Conservation (phyloP, 2,113 vertebrate genomes). For the Stigmatopora nigra region DNA sequence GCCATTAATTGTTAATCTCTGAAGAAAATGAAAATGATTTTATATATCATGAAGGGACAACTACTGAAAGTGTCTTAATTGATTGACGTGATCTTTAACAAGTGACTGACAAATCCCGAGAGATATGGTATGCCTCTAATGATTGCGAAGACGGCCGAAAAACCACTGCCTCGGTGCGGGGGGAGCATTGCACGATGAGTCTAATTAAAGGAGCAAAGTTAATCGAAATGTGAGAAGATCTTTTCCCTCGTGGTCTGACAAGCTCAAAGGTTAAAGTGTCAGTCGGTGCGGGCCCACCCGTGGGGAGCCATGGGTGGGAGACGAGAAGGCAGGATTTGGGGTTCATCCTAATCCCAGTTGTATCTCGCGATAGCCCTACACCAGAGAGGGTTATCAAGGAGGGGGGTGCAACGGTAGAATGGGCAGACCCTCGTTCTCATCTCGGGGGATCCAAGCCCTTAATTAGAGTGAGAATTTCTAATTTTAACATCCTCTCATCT, state of each 20-base stretch:
- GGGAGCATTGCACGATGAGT: slow-evolving; percentile 29
- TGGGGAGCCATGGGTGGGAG: slow-evolving; percentile 43
- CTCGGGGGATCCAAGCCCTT: slow-evolving; percentile 68
- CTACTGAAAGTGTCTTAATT: slow-evolving; percentile 11
- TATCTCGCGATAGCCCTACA: slow-evolving; percentile 36
- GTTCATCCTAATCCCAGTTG: slow-evolving; percentile 55
- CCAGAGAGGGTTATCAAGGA: slow-evolving; percentile 12
- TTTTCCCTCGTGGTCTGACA: slow-evolving; percentile 57
- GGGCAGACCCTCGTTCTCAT: slow-evolving; percentile 58
- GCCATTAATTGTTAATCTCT: not conserved
- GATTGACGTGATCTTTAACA: slow-evolving; percentile 47
- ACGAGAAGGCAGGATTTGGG: slow-evolving; percentile 34
- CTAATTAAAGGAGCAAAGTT: slow-evolving; percentile 61
- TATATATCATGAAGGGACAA: not conserved
- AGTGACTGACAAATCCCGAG: slow-evolving; percentile 20
- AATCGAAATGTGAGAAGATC: slow-evolving; percentile 64
- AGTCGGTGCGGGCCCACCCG: slow-evolving; percentile 28
- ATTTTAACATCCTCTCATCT: slow-evolving; percentile 74
- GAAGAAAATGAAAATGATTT: not conserved
- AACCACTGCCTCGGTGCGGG: slow-evolving; percentile 15
- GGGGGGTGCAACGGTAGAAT: slow-evolving; percentile 22
- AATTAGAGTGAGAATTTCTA: slow-evolving; percentile 79
- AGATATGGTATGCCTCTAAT: slow-evolving; percentile 15
- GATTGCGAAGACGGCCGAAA: slow-evolving; percentile 37
- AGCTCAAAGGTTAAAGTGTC: slow-evolving; percentile 69